Evolutionary conservation across 2,113 vertebrate genomes (phyloP).

Genomic region (Ifrita kowaldi): DNA sequence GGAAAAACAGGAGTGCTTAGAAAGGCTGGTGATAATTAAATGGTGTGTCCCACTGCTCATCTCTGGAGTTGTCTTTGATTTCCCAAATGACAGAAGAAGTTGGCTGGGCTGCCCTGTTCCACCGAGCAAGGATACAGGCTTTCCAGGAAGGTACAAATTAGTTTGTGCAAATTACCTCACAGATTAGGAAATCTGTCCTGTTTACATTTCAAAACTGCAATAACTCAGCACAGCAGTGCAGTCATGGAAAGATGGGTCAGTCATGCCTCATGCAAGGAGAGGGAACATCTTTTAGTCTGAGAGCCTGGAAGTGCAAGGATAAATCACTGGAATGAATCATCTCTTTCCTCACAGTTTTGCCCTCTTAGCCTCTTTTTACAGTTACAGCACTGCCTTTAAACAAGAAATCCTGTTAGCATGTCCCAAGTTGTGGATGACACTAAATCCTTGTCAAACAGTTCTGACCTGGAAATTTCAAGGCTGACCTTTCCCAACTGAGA

Average conservation of each 20-base stretch:
- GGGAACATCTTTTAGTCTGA: background rate
- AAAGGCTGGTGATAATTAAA: background rate
- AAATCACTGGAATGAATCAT: background rate
- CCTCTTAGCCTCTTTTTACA: background rate
- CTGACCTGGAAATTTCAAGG: constrained; percentile 49
- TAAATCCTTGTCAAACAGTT: constrained; percentile 51
- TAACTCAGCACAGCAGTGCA: background rate
- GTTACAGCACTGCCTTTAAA: background rate
- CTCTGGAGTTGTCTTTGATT: background rate
- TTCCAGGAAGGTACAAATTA: constrained; percentile 31
- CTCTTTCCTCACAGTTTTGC: background rate
- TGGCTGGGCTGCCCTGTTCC: background rate
- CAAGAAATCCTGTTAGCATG: constrained; percentile 7
- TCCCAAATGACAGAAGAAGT: background rate
- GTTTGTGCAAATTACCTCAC: background rate
- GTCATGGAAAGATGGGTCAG: background rate
- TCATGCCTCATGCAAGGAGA: background rate
- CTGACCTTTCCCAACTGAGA: constrained; percentile 10
- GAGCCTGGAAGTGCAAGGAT: background rate
- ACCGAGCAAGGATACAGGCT: background rate
- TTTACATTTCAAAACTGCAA: background rate
- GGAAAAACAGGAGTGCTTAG: background rate
- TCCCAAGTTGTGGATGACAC: background rate
- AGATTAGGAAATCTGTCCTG: background rate
- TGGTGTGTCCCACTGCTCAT: background rate